Base-by-base conservation (phyloP, 2,797 vertebrate genomes). In the Antrozous pallidus region DNA sequence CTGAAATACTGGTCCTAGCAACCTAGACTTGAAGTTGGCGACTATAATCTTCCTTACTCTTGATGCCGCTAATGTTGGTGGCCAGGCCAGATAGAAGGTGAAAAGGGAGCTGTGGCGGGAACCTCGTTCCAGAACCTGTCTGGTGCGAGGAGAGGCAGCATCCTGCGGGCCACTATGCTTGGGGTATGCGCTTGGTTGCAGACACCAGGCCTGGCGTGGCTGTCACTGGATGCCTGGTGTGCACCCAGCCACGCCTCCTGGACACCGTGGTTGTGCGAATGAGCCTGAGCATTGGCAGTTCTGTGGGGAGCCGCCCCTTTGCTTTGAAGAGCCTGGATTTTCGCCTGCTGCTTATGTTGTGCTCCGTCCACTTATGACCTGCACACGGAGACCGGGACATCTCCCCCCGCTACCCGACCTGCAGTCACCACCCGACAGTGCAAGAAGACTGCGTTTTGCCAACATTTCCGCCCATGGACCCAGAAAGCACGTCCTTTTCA, bases 1-100 rank as follows among this genome's bases (percentile, higher is more conserved):
- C 97, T 95, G 89, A 97, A 95, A 92, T 95, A 95, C 73, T 9
- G 45, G 74, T 91, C 82, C 92, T 93, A 94, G 97, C 58, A 26
- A 61, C 51, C 96, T 94, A 88, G 94, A 93, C 42, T 93, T 96
- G 93, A 94, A 86, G 8, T 95, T 91, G 24, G 73, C 94, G 28
- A 42, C 42, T 24, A 42, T 85, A 49, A 54, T 51, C 88, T 94
- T 94, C 38, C 0, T 63, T 93, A 7, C 87, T 73, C 3, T 26
- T 6, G 33, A 24, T 31, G 45, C 81, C 94, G 22, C 77, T n/a
- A 5, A 31, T 58, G n/a, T n/a, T n/a, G 94, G 93, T 73, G 74
- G 1, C 31, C 78, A 0, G 74, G 84, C 17, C 79, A 90, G 89
- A 94, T 0, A 24, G 78, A 42, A 94, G 84, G 70, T 12, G 1